These are phyloP conservation scores for Macroglossus sobrinus DNA, from an alignment of 2,113 vertebrate genomes.

Conservation along the genomic window DNA sequence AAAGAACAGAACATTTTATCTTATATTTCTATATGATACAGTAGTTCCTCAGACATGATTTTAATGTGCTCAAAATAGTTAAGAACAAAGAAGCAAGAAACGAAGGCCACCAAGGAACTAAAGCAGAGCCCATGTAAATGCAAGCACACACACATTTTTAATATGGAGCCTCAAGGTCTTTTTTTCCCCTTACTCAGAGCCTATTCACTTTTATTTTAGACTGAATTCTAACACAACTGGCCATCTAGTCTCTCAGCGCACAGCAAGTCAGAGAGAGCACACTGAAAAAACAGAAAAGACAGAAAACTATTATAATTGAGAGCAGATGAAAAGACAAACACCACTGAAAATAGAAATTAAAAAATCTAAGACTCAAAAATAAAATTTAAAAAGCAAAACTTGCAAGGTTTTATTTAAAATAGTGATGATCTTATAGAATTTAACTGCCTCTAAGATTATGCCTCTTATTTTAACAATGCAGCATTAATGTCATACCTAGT, in stretches of 20 bases:
- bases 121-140: neutral
- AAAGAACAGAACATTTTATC: neutral
- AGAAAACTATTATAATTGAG: neutral
- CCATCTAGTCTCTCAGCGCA: neutral
- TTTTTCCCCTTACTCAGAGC: neutral
- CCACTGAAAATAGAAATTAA: neutral
- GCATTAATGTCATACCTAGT: neutral
- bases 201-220: neutral
- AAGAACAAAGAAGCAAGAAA: neutral
- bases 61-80: neutral
- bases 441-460: neutral
- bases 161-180: neutral
- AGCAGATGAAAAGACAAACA: neutral
- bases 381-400: neutral
- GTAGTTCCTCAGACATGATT: neutral
- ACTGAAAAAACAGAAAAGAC: neutral
- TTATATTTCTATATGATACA: neutral
- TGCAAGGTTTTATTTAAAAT: neutral
- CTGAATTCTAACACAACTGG: neutral
- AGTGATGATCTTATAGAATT: neutral
- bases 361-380: slow-evolving; percentile 23
- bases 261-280: neutral
- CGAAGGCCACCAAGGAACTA: neutral
- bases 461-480: neutral
- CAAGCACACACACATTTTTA: neutral